A percentile compares a stretch with the other conserved stretches of the same genome.
phyloP scores from a whole-genome alignment of 2,113 vertebrate genomes.

The Tachysurus vachellii region DNA sequence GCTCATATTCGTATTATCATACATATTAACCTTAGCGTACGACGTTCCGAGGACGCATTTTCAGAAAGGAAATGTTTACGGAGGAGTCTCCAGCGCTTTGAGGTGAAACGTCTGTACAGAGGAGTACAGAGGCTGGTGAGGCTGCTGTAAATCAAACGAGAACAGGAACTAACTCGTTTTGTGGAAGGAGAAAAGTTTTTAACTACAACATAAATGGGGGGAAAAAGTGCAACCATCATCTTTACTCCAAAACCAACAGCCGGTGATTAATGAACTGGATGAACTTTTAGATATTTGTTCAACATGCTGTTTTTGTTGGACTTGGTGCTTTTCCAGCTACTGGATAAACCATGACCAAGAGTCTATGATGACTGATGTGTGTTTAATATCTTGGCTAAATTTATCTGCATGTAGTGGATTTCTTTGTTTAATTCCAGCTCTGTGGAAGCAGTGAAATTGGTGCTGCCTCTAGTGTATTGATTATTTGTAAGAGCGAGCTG shows the following conservation, averaged over 20 bases:
- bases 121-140: not conserved
- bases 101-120: not conserved
- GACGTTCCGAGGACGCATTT: no score
- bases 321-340: not conserved
- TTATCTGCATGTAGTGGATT: not conserved
- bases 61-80: no score
- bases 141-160: not conserved
- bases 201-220: no score
- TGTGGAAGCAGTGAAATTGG: not conserved
- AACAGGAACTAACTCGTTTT: not conserved
- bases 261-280: not conserved
- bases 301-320: not conserved
- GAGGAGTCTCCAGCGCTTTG: not conserved
- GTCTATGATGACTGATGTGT: not conserved
- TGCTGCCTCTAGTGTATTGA: constrained; percentile 37
- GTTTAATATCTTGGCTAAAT: not conserved
- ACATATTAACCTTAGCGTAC: no score
- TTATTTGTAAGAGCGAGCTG: constrained; percentile 34
- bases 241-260: not conserved
- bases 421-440: not conserved
- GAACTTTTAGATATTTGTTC: not conserved
- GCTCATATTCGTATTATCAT: no score
- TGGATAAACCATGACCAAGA: not conserved
- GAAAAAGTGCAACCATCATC: not conserved
- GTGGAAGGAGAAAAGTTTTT: not conserved